Evolutionary conservation across 2,888 invertebrate species (phyloP), one percentile per base, ranked within the genome.

Genomic region (Fragum sueziense): DNA sequence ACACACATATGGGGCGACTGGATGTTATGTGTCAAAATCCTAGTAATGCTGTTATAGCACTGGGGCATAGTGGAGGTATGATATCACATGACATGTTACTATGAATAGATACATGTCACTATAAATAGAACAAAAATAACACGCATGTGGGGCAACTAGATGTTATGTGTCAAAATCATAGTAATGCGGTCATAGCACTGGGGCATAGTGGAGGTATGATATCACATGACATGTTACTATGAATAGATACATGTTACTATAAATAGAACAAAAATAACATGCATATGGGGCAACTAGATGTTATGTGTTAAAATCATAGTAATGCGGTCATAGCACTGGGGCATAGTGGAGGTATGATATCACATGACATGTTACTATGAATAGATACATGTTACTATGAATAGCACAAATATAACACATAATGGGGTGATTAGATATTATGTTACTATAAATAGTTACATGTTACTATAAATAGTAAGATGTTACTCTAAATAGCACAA

Each of bases 381-480:
- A n/a, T n/a, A n/a, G n/a, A n/a, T n/a, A n/a, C n/a, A n/a, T n/a
- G n/a, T n/a, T n/a, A n/a, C n/a, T n/a, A n/a, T n/a, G n/a, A n/a
- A 83, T n/a, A n/a, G n/a, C n/a, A n/a, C 0, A 96, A 97, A 74
- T 96, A 95, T 88, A 95, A 96, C 84, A 96, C 97, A 0, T 95
- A 95, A 93, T 96, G 52, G 98, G 98, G 20, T 95, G 96, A 81
- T 95, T 98, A 62, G 95, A 93, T 73, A 95, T 97, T 2, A 96
- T 99, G 96, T 95, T 96, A 0, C 98, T 98, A 90, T 99, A 99
- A 98, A 98, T 0, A 95, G 95, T 89, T 99, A 99, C 94, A 99
- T 97, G 0, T 95, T 98, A 1, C 91, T 99, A 6, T 97, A 97
- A 90, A 94, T 97, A n/a, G 99, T 37, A n/a, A n/a, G n/a, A n/a